Evolutionary conservation across 2,113 vertebrate species (phyloP).

Genomic region (Psephotus haematonotus): DNA sequence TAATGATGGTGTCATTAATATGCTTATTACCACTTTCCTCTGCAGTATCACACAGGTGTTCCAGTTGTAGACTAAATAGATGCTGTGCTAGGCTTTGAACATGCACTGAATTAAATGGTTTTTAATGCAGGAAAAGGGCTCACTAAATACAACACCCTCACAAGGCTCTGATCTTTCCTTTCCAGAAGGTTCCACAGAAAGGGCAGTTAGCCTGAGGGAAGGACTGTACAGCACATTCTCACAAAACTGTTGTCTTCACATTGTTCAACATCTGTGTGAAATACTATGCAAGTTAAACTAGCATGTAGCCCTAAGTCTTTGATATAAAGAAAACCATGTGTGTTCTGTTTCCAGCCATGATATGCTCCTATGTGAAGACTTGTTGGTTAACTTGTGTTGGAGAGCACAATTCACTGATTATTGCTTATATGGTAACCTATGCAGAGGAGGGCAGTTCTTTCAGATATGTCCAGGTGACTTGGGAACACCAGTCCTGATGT

Average conservation of each 20-base stretch:
- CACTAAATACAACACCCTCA: neutral
- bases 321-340: neutral
- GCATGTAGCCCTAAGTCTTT: neutral
- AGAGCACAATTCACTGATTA: neutral
- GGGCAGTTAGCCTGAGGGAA: too few species aligned
- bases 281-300: neutral
- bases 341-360: neutral
- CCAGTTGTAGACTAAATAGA: neutral
- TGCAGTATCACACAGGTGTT: neutral
- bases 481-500: neutral
- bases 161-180: neutral
- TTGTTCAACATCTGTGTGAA: neutral
- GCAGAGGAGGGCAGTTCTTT: neutral
- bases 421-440: fast-evolving
- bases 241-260: fast-evolving
- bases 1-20: constrained; percentile 33
- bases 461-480: neutral
- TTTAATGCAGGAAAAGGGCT: neutral
- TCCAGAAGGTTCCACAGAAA: neutral
- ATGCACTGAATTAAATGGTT: neutral
- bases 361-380: neutral
- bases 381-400: neutral
- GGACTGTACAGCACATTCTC: neutral
- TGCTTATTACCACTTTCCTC: constrained; percentile 22
- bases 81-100: neutral